Evolutionary conservation across 2,797 vertebrate species (phyloP).

Genomic region (Jordanella pulchra): DNA sequence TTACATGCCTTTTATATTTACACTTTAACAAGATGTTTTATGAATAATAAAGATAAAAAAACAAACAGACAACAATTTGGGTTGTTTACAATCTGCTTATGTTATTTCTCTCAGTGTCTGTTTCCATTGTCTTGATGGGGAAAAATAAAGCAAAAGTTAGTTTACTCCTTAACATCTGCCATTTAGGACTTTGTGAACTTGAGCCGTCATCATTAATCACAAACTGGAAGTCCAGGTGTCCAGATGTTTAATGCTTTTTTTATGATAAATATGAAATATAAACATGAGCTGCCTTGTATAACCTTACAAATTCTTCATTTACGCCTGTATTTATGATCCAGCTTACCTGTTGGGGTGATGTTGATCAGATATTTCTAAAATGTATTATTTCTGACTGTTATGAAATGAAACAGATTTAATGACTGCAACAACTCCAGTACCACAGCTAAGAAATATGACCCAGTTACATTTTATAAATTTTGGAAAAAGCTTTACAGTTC

Average conservation of each 20-base stretch:
- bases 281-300: background rate
- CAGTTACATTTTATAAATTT: conserved; percentile 92
- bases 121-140: conserved; percentile 93
- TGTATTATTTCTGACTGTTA: conserved; percentile 19
- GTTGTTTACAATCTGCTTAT: too few relatives aligned
- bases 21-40: too few relatives aligned
- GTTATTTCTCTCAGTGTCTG: too few relatives aligned
- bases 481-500: conserved; percentile 97
- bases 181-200: conserved; percentile 96
- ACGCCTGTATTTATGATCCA: conserved; percentile 4
- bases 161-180: conserved; percentile 94
- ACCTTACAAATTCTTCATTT: background rate
- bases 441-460: conserved; percentile 84
- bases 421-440: conserved; percentile 92
- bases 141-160: conserved; percentile 96
- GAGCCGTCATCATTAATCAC: conserved; percentile 93
- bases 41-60: too few relatives aligned
- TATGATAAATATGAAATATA: background rate
- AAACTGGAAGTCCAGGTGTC: conserved; percentile 93
- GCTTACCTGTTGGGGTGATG: background rate
- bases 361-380: conserved; percentile 15
- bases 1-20: too few relatives aligned
- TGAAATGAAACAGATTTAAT: conserved; percentile 87
- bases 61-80: too few relatives aligned
- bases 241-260: conserved; percentile 1